A percentile compares a stretch with the other conserved stretches of the same genome.
phyloP scores from a whole-genome alignment of 2,888 invertebrate species.

The Choristoneura rosaceana region DNA sequence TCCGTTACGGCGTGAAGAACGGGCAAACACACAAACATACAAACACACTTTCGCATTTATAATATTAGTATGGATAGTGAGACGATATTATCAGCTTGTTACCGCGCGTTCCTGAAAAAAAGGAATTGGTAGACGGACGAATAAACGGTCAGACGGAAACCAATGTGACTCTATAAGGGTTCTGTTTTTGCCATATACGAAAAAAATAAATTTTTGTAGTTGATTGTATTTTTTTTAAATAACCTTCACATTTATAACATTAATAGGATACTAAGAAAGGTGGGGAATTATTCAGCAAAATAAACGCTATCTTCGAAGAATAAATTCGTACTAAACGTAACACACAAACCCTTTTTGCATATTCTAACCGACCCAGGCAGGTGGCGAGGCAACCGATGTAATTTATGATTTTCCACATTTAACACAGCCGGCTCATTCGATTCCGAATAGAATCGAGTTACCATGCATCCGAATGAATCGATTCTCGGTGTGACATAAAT shows the following conservation, averaged over 20 bases:
- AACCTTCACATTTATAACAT: background rate
- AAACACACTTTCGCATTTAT: too few species aligned
- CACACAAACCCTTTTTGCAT: background rate
- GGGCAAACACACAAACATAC: too few species aligned
- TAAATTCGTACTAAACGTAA: background rate
- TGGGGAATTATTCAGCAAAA: background rate
- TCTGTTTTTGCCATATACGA: too few species aligned
- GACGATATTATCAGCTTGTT: too few species aligned
- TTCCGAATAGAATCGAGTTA: constrained; percentile 36
- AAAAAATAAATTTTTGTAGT: too few species aligned
- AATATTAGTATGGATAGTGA: too few species aligned
- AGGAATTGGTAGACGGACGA: too few species aligned
- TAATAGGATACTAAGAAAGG: background rate
- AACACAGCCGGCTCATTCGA: constrained; percentile 21
- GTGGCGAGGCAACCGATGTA: constrained; percentile 8
- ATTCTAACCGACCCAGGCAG: constrained; percentile 11
- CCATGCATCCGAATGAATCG: constrained; percentile 44
- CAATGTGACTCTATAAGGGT: too few species aligned
- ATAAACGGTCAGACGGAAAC: too few species aligned
- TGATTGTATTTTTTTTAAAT: constrained; percentile 1
- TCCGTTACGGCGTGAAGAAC: too few species aligned
- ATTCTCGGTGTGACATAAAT: constrained; percentile 47
- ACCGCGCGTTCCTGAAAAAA: too few species aligned
- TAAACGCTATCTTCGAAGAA: background rate
- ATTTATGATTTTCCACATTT: constrained; percentile 31